These are phyloP conservation scores for Peromyscus nudipes DNA, from an alignment of 2,797 vertebrate genomes.

Conservation along the genomic window DNA sequence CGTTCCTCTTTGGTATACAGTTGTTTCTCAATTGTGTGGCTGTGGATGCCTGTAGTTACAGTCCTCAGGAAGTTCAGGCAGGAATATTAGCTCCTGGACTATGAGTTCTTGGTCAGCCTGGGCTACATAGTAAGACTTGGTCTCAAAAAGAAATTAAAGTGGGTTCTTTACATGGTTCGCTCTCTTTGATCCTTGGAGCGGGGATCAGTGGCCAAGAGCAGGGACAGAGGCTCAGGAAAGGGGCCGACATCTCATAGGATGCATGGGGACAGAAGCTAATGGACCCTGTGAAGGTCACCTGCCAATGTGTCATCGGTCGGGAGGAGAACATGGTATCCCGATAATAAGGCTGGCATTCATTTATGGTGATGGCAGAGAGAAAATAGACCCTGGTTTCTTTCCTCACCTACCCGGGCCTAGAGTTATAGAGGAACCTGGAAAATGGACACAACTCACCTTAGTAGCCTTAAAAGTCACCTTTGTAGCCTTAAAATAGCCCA, in stretches of 20 bases:
- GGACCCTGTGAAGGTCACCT: not conserved
- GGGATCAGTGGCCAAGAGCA: not conserved
- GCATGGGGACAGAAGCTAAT: not conserved
- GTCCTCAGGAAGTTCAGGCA: not conserved
- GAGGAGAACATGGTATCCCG: not conserved
- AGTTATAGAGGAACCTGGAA: not conserved
- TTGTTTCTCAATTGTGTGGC: not conserved
- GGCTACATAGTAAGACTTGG: not conserved
- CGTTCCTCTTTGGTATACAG: not conserved
- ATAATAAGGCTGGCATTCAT: not conserved
- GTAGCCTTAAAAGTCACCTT: not conserved
- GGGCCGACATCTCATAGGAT: not conserved
- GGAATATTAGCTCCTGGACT: not conserved
- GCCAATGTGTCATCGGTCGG: not conserved
- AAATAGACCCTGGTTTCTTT: not conserved
- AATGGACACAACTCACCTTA: not conserved
- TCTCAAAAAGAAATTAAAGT: not conserved
- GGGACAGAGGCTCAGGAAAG: no score
- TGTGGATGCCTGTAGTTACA: not conserved
- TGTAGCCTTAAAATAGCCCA: no score
- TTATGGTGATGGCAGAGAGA: not conserved
- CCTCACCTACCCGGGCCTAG: not conserved
- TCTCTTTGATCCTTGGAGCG: not conserved
- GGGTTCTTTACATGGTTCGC: rapidly evolving
- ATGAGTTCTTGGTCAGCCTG: not conserved